phyloP scores from a whole-genome alignment of 1,140 invertebrate species.

The Vanessa atalanta region DNA sequence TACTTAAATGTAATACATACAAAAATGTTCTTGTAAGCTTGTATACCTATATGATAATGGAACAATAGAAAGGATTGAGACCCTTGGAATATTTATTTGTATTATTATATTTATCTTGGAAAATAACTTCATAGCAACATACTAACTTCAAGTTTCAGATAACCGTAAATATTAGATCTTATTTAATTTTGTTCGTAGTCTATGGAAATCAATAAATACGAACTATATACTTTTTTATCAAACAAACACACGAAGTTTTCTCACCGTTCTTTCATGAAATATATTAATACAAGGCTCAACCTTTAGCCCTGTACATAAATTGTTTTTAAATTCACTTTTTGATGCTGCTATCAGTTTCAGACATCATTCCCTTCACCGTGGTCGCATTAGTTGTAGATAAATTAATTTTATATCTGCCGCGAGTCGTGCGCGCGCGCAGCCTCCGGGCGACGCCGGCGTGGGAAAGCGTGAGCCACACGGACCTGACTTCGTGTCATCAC shows the following conservation, averaged over 20 bases:
- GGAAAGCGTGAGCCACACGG: constrained; percentile 59
- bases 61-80: too few relatives aligned
- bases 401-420: constrained; percentile 75
- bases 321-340: constrained; percentile 35
- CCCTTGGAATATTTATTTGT: too few relatives aligned
- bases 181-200: too few relatives aligned
- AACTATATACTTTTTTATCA: not conserved
- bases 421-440: constrained; percentile 66
- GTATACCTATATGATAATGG: too few relatives aligned
- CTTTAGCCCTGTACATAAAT: constrained; percentile 21
- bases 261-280: not conserved
- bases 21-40: too few relatives aligned
- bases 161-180: too few relatives aligned
- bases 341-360: constrained; percentile 37
- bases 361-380: constrained; percentile 40
- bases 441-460: constrained; percentile 69
- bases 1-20: too few relatives aligned
- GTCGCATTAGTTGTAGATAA: constrained; percentile 68
- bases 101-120: too few relatives aligned
- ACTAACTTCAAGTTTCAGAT: too few relatives aligned
- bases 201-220: too few relatives aligned
- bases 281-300: not conserved
- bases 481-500: constrained; percentile 45
- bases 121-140: too few relatives aligned
- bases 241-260: not conserved